Evolutionary conservation across 2,888 invertebrate genomes (phyloP).

Genomic region (Apotomis betuletana): DNA sequence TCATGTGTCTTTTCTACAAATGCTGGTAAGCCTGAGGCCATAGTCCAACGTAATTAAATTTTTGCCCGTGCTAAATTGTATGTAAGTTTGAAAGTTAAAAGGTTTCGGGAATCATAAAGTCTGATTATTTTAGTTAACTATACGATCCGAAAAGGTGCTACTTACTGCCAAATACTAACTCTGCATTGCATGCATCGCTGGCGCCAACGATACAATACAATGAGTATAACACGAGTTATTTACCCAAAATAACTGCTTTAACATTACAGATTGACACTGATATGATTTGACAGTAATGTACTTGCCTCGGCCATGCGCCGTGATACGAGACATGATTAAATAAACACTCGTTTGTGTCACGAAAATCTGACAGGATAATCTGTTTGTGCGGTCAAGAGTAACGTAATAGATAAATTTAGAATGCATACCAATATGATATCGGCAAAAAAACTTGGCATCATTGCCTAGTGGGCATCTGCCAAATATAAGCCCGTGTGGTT

Average conservation of each 20-base stretch:
- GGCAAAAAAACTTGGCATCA: slow-evolving; percentile 34
- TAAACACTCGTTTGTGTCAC: slow-evolving; percentile 1
- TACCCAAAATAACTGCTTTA: background rate
- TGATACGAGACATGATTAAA: slow-evolving; percentile 1
- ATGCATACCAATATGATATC: slow-evolving; percentile 35
- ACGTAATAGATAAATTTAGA: slow-evolving; percentile 20
- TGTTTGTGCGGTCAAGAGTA: background rate
- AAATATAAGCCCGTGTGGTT: slow-evolving; percentile 11
- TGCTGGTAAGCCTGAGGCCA: too few species aligned
- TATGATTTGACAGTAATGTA: background rate
- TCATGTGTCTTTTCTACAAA: too few species aligned
- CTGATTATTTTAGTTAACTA: background rate
- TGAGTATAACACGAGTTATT: background rate
- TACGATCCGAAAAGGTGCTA: background rate
- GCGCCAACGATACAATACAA: background rate
- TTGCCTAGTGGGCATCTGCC: slow-evolving; percentile 18
- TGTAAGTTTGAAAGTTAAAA: too few species aligned
- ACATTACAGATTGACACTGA: background rate
- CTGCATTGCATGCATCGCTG: background rate
- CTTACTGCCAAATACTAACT: background rate
- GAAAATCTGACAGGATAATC: background rate
- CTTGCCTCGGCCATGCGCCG: background rate
- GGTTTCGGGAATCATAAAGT: background rate
- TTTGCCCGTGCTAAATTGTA: too few species aligned
- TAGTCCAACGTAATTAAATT: too few species aligned